Percentiles rank a stretch among this genome's conserved stretches.
These are phyloP conservation scores for Porites cylindrica DNA, from an alignment of 92 coral and sea anemone species.

Conservation along the genomic window DNA sequence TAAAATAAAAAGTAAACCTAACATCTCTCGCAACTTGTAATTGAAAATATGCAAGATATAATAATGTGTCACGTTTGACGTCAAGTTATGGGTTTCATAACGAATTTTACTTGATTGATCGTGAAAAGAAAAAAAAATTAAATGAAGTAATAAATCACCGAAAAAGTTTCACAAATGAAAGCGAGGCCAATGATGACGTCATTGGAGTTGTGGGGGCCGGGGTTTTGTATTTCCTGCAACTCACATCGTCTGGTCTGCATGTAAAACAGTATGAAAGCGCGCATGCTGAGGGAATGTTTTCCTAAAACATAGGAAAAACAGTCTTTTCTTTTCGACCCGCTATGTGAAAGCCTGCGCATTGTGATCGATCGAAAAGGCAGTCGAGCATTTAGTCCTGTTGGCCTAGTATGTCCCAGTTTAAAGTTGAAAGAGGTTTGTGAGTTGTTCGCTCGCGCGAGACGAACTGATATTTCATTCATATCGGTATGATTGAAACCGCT, in stretches of 20 bases:
- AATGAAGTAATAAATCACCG: not conserved
- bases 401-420: constrained; percentile 88
- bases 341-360: constrained; percentile 48
- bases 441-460: not conserved
- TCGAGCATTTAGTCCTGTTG: constrained; percentile 31
- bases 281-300: constrained; percentile 25
- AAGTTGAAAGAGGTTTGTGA: constrained; percentile 93
- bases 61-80: not conserved
- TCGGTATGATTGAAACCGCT: not conserved
- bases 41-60: not conserved
- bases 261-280: constrained; percentile 10
- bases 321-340: constrained; percentile 35
- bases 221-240: constrained; percentile 57
- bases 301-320: constrained; percentile 56
- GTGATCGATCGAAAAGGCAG: constrained; percentile 19
- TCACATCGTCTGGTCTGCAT: constrained; percentile 35
- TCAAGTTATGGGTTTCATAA: constrained; percentile 9
- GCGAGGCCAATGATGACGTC: constrained; percentile 77
- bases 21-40: not conserved
- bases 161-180: constrained; percentile 28
- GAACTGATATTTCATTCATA: constrained; percentile 13
- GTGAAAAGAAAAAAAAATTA: not conserved
- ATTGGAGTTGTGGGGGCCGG: constrained; percentile 22
- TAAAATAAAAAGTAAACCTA: not conserved
- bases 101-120: not conserved